These are phyloP conservation scores for Drosophila nigricruria DNA, from an alignment of 2,888 invertebrate species.

Conservation along the genomic window DNA sequence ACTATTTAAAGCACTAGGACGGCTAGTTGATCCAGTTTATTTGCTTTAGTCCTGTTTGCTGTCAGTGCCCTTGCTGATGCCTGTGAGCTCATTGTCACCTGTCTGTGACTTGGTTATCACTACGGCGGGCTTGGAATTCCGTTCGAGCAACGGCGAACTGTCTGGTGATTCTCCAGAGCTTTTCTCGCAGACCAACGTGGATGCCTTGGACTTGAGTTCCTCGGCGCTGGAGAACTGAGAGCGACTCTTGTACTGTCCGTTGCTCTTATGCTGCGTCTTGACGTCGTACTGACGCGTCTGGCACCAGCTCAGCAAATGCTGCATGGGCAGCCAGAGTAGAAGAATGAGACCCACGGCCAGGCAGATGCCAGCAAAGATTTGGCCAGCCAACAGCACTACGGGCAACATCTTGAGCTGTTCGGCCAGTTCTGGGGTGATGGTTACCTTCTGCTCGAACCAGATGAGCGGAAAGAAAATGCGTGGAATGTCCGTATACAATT, in stretches of 20 bases:
- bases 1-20: conserved; percentile 75
- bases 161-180: conserved; percentile 56
- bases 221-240: conserved; percentile 58
- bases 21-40: conserved; percentile 39
- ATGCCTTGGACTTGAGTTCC: conserved; percentile 70
- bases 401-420: conserved; percentile 86
- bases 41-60: conserved; percentile 45
- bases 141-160: conserved; percentile 77
- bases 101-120: conserved; percentile 68
- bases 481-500: conserved; percentile 89
- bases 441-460: conserved; percentile 91
- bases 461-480: conserved; percentile 90
- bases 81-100: conserved; percentile 65
- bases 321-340: conserved; percentile 82
- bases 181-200: conserved; percentile 57
- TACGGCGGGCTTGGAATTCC: conserved; percentile 22
- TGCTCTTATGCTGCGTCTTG: conserved; percentile 61
- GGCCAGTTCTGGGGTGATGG: conserved; percentile 87
- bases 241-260: conserved; percentile 67
- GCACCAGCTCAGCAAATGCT: conserved; percentile 59
- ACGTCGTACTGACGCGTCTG: conserved; percentile 59
- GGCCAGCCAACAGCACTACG: conserved; percentile 86
- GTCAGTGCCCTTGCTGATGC: conserved; percentile 40
- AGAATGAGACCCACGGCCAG: conserved; percentile 85
- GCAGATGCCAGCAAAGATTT: conserved; percentile 86